Conservation (phyloP, 2,113 vertebrate species). For the Bufo gargarizans region DNA sequence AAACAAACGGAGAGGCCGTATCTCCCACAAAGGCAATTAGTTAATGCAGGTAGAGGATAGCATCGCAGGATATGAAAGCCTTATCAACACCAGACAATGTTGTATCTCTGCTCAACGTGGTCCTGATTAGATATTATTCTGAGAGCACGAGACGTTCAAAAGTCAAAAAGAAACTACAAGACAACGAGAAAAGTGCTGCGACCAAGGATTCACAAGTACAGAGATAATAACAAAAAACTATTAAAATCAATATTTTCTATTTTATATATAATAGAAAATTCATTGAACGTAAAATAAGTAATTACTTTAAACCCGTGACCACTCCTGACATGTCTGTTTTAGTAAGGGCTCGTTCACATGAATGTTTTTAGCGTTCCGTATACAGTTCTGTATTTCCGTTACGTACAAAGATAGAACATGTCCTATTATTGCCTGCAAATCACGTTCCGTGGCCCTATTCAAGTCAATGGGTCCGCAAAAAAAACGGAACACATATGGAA, state of each 20-base stretch:
- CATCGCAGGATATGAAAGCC: conserved; percentile 37
- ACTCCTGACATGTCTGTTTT: no score
- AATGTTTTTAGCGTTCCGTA: no score
- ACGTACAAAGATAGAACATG: no score
- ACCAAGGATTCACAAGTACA: background rate
- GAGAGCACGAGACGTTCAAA: background rate
- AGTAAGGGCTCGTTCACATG: no score
- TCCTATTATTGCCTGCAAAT: no score
- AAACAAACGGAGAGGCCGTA: conserved; percentile 4
- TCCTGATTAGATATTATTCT: conserved; percentile 22
- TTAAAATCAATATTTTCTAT: background rate
- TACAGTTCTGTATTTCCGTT: no score
- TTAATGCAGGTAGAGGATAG: conserved; percentile 38
- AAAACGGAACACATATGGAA: no score
- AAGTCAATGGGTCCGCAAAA: no score
- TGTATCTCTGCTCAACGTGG: conserved; percentile 33
- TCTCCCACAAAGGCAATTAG: conserved; percentile 41
- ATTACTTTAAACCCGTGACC: no score
- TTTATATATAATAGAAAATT: background rate
- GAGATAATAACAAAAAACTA: background rate
- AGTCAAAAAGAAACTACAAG: background rate
- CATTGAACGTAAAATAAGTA: background rate
- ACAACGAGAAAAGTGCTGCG: background rate
- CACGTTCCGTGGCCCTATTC: no score
- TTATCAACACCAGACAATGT: conserved; percentile 33